Conservation (phyloP, 2,113 vertebrate genomes). For the Gopherus flavomarginatus region DNA sequence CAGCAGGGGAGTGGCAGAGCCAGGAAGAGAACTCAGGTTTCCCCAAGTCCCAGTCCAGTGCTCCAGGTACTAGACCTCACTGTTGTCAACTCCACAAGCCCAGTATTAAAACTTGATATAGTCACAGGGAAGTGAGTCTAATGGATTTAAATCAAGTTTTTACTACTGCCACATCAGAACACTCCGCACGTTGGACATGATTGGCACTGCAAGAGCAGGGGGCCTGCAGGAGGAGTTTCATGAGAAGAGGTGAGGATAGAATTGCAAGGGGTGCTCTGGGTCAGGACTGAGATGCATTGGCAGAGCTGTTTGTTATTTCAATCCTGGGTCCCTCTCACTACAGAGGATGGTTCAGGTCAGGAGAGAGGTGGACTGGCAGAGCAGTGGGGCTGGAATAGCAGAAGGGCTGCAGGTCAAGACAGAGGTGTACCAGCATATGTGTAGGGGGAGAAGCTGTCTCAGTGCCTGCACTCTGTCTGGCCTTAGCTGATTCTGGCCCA, state of each 20-base stretch:
- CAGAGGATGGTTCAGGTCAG: too few relatives aligned
- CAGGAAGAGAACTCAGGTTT: neutral
- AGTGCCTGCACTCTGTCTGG: neutral
- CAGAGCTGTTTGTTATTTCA: too few relatives aligned
- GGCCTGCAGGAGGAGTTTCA: neutral
- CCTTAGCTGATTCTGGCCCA: neutral
- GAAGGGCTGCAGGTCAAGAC: neutral
- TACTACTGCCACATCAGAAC: neutral
- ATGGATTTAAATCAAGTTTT: neutral
- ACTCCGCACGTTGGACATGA: neutral
- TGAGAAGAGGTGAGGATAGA: neutral
- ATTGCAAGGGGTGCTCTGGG: neutral
- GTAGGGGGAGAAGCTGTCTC: neutral
- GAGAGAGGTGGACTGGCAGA: too few relatives aligned
- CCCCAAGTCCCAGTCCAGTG: neutral
- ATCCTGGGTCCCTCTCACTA: too few relatives aligned
- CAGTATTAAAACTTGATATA: neutral
- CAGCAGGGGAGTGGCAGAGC: neutral
- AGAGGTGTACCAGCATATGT: too few relatives aligned
- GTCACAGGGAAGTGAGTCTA: neutral
- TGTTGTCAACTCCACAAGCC: neutral
- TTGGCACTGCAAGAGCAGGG: neutral
- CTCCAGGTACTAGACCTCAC: neutral
- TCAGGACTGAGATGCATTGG: neutral
- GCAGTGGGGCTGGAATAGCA: neutral